phyloP scores from a whole-genome alignment of 2,113 vertebrate species.

The Prionailurus viverrinus region DNA sequence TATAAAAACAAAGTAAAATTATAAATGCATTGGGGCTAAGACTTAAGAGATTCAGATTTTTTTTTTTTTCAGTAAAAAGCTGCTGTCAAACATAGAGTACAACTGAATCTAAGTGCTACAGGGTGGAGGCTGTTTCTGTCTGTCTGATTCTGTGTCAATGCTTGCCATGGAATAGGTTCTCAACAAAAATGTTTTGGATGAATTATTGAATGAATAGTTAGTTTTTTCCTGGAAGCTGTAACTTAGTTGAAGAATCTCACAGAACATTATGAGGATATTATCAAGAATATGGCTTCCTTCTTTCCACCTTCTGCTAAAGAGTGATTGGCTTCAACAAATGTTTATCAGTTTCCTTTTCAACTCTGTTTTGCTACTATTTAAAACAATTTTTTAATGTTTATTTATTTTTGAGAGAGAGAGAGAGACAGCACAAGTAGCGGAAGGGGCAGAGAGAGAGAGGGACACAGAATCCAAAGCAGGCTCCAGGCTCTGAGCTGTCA shows the following conservation, averaged over 20 bases:
- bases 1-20: slow-evolving; percentile 24
- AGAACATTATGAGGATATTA: neutral
- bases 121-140: neutral
- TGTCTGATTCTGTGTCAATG: neutral
- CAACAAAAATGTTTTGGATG: neutral
- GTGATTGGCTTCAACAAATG: slow-evolving; percentile 38
- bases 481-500: too few species aligned
- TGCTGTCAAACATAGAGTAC: neutral
- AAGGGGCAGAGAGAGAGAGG: too few species aligned
- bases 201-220: neutral
- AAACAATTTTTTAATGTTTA: too few species aligned
- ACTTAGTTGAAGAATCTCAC: slow-evolving; percentile 32
- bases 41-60: neutral
- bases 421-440: too few species aligned
- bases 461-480: too few species aligned
- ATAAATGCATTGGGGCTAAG: neutral
- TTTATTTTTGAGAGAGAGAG: too few species aligned
- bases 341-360: neutral
- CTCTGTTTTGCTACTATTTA: neutral
- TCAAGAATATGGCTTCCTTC: neutral
- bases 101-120: neutral
- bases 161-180: neutral
- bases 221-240: neutral
- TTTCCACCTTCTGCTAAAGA: neutral
- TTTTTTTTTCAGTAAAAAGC: neutral